Evolutionary conservation across 2,888 invertebrate genomes (phyloP).

Genomic region (Adela reaumurella): DNA sequence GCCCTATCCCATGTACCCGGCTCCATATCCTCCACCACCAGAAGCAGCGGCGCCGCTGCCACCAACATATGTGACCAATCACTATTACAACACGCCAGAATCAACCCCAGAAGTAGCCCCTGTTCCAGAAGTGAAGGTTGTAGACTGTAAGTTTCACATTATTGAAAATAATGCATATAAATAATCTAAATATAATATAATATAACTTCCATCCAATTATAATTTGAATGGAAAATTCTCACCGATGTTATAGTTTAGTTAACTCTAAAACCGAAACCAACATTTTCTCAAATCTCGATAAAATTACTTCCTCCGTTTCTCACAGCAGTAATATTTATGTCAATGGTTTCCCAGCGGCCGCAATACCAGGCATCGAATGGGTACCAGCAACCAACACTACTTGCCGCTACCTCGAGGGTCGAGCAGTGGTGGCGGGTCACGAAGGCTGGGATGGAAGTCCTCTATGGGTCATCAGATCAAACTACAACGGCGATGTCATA

Average conservation of each 20-base stretch:
- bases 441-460: slow-evolving; percentile 51
- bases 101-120: not conserved
- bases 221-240: too few species aligned
- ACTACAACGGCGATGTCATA: slow-evolving; percentile 41
- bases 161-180: too few species aligned
- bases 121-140: slow-evolving; percentile 3
- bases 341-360: too few species aligned
- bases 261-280: too few species aligned
- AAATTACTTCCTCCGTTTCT: too few species aligned
- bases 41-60: slow-evolving; percentile 15
- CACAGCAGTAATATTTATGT: too few species aligned
- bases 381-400: slow-evolving; percentile 34
- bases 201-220: too few species aligned
- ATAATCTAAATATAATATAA: too few species aligned
- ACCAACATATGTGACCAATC: slow-evolving; percentile 42
- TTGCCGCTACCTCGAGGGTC: slow-evolving; percentile 29
- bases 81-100: slow-evolving; percentile 37
- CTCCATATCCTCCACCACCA: slow-evolving; percentile 12
- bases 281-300: too few species aligned
- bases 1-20: slow-evolving; percentile 23
- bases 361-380: slow-evolving; percentile 35
- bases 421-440: slow-evolving; percentile 42
- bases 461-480: slow-evolving; percentile 43
- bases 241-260: too few species aligned
- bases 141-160: not conserved